These are phyloP conservation scores for Eumacrocentrus americanus DNA, from an alignment of 2,888 invertebrate genomes.

Conservation along the genomic window DNA sequence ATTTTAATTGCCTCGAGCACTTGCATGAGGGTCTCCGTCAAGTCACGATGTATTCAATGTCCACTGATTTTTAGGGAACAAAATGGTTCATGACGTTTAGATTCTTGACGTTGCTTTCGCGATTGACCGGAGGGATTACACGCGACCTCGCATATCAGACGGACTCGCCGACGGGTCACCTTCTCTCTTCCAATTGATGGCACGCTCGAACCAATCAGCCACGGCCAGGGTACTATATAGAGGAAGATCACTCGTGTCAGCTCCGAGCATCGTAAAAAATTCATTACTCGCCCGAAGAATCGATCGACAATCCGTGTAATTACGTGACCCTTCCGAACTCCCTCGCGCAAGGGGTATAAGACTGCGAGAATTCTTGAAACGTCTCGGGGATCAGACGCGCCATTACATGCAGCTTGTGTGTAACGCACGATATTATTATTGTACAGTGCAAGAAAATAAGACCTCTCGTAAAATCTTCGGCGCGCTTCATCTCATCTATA, in stretches of 20 bases:
- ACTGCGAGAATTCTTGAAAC: slow-evolving; percentile 18
- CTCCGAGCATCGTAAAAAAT: slow-evolving; percentile 54
- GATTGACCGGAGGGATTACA: background rate
- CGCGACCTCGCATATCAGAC: background rate
- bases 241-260: background rate
- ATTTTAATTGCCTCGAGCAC: slow-evolving; percentile 2
- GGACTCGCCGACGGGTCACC: background rate
- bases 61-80: background rate
- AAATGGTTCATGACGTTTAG: background rate
- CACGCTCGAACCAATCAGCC: slow-evolving; percentile 38
- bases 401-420: background rate
- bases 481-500: background rate
- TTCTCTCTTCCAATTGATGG: slow-evolving; percentile 12
- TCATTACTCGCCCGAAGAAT: slow-evolving; percentile 55
- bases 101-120: too few species aligned
- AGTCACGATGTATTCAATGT: slow-evolving; percentile 26
- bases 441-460: too few species aligned
- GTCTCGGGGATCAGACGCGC: background rate
- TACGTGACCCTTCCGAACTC: slow-evolving; percentile 46
- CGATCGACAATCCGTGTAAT: slow-evolving; percentile 58
- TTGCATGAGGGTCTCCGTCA: too few species aligned
- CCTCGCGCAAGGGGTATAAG: slow-evolving; percentile 16
- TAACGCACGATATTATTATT: background rate
- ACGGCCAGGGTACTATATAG: slow-evolving; percentile 33
- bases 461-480: slow-evolving; percentile 1